Evolutionary conservation across 2,888 invertebrate genomes (phyloP), one percentile per base, ranked within the genome.

Genomic region (Limulus polyphemus): DNA sequence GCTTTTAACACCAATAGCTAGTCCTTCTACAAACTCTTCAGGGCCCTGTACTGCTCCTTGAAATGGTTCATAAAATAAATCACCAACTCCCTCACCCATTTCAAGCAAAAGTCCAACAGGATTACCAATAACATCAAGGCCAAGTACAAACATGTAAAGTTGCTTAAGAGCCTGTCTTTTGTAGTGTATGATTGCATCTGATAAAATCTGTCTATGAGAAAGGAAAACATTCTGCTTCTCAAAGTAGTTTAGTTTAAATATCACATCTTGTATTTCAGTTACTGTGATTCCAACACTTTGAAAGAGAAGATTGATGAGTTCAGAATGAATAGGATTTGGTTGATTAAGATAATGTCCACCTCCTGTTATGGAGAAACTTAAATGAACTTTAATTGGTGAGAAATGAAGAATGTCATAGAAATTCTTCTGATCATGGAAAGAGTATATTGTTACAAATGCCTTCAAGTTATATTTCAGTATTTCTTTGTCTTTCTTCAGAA

Each of bases 51-150:
- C 93, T 4, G 94, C 94, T 49, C 95, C 94, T 87, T 92, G 77
- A 9, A 70, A 91, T 0, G 99, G 99, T 77, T 99, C 99, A 75
- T 99, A 99, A 79, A 99, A 99, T 63, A 99, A 81, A 79, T 98
- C 98, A 75, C 95, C 94, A 0, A 99, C 92, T 16, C 99, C 99
- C 76, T 94, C 89, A 71, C 89, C 90, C 17, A 99, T 81, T 0
- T 99, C 99, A 16, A 97, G 80, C 12, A 98, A 90, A 12, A 99
- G 80, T 0, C 98, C 98, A 74, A 94, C 98, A 0, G 99, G 99
- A 81, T 99, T 99, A n/a, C 99, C 99, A 70, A 99, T 84, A 0
- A 99, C 98, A 77, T 99, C 99, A 64, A 99, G 79, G 0, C 99
- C 99, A 59, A 99, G 81, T 0, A 99, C 93, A 47, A 99, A 79